Base-by-base conservation (phyloP, 2,113 vertebrate genomes). In the Myotis davidii region DNA sequence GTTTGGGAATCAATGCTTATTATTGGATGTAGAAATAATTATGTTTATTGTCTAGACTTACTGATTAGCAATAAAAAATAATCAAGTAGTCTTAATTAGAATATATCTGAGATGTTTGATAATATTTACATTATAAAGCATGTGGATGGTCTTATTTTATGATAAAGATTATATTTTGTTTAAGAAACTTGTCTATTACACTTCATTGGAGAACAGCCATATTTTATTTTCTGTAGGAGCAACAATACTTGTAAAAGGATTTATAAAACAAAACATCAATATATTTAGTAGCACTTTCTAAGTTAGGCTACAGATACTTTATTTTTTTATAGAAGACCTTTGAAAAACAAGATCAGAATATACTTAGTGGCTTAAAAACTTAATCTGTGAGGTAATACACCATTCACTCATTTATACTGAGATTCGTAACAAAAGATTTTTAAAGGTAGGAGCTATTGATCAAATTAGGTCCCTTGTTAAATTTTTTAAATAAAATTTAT, bases 21-120 rank as follows among this genome's bases (percentile, higher is more conserved):
- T 52, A 98, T 99, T 69, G 99, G 99, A 42, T 99, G 99, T 97
- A 99, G 99, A 96, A 99, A 99, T 96, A 99, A 99, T 98, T 98
- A 98, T 79, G 98, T 99, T 94, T 99, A 99, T 96, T 99, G 99
- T 98, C 97, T 99, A 64, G 99, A 99, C 97, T 96, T 99, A 83
- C 25, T 91, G 7, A 10, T 32, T 88, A 25, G 37, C 52, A 88
- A 65, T 92, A 10, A 95, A 74, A 95, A 91, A 37, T 95, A 81
- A 85, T 77, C 83, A 96, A 59, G 37, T 77, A 48, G 25, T 70
- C 37, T 61, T 82, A 81, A 12, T 5, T 83, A 37, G 21, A 72
- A 21, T 76, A 16, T 54, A 65, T 67, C 9, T 87, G 85, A 94
- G 5, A 85, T 25, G 2, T 79, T 64, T 87, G 39, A 70, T 94